Percentiles rank a stretch among this genome's conserved stretches.
These are phyloP conservation scores for Lordiphosa fenestrarum DNA, from an alignment of 2,888 invertebrate genomes.

Conservation along the genomic window DNA sequence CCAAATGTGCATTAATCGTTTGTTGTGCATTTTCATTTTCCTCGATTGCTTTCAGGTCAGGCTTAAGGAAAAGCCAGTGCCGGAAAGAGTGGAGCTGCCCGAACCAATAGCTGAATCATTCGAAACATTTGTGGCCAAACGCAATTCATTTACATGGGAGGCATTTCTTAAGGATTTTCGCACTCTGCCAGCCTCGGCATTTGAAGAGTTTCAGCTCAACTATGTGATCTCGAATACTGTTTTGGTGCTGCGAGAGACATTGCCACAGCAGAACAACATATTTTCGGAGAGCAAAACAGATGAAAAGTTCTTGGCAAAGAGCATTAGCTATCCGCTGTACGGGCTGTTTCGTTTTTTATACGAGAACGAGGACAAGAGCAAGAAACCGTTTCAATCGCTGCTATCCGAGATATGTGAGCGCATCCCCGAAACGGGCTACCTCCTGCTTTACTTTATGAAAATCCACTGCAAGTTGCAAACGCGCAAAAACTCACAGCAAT, in stretches of 20 bases:
- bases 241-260: constrained; percentile 77
- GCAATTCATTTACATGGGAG: constrained; percentile 78
- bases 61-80: constrained; percentile 79
- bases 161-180: constrained; percentile 79
- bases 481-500: constrained; percentile 81
- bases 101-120: constrained; percentile 78
- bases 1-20: background rate
- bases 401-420: constrained; percentile 89
- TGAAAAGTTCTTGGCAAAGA: constrained; percentile 85
- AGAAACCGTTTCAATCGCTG: constrained; percentile 89
- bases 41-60: constrained; percentile 67
- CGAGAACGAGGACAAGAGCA: constrained; percentile 86
- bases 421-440: constrained; percentile 90
- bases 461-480: constrained; percentile 84
- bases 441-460: constrained; percentile 94
- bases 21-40: background rate
- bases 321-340: constrained; percentile 91
- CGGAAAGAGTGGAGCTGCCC: constrained; percentile 79
- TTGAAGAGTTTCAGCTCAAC: constrained; percentile 79
- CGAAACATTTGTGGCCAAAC: constrained; percentile 77
- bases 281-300: constrained; percentile 83
- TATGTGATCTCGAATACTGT: constrained; percentile 79
- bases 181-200: constrained; percentile 72
- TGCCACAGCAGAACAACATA: constrained; percentile 76
- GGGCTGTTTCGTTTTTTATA: constrained; percentile 92